A percentile compares a stretch with the other conserved stretches of the same genome.
Evolutionary conservation across 2,113 vertebrate genomes (phyloP).

Genomic region (Indicator indicator): DNA sequence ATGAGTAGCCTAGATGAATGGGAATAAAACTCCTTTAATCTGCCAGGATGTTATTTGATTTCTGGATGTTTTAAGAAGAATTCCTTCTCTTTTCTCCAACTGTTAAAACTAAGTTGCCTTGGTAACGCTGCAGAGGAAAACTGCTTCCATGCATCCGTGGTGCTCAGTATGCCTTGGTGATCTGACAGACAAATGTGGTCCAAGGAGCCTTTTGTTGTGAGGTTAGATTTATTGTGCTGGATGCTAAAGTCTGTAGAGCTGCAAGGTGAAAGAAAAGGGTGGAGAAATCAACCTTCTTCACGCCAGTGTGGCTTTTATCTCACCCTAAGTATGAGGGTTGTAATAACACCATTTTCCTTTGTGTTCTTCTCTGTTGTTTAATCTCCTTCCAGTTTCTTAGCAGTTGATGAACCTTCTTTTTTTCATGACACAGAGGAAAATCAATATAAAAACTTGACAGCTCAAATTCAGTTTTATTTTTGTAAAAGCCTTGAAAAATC

Average conservation of each 20-base stretch:
- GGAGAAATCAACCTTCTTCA: not conserved
- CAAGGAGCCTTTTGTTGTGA: not conserved
- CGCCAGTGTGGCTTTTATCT: not conserved
- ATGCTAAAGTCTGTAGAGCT: not conserved
- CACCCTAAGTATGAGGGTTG: not conserved
- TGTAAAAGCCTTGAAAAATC: not conserved
- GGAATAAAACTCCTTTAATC: slow-evolving; percentile 16
- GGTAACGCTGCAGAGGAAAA: not conserved
- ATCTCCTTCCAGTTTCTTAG: not conserved
- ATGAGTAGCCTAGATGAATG: not conserved
- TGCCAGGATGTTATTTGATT: not conserved
- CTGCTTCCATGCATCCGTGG: not conserved
- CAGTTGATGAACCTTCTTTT: not conserved
- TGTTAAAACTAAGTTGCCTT: slow-evolving; percentile 20
- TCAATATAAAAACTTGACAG: not conserved
- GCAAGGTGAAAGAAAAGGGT: not conserved
- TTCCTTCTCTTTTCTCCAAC: not conserved
- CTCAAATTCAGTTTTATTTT: slow-evolving; percentile 10
- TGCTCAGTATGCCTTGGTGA: not conserved
- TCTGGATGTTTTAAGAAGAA: not conserved
- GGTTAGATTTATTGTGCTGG: not conserved
- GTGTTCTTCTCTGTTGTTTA: not conserved
- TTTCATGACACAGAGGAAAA: not conserved
- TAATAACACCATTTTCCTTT: not conserved
- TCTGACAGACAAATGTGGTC: not conserved